Percentiles rank a stretch among this genome's conserved stretches.
phyloP scores from a whole-genome alignment of 1,140 invertebrate genomes.

The Drosophila oshimai region DNA sequence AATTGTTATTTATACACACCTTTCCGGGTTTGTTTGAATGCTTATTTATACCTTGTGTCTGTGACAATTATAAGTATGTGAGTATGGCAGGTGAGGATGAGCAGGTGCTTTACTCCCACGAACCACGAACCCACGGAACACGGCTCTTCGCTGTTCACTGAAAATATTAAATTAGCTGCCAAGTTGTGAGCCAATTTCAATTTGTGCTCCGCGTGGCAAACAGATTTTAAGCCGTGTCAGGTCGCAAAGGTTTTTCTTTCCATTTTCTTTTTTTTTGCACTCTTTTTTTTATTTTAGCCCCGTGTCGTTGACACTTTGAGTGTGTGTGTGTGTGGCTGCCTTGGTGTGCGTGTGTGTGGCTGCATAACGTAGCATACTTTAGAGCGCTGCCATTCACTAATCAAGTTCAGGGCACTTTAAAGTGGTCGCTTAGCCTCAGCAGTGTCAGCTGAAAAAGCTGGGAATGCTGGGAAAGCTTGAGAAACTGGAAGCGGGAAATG shows the following conservation, averaged over 20 bases:
- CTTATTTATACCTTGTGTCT: constrained; percentile 20
- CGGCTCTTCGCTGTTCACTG: neutral
- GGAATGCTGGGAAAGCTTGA: too few species aligned
- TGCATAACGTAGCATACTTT: constrained; percentile 66
- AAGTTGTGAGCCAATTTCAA: constrained; percentile 71
- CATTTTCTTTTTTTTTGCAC: neutral
- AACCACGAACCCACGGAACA: neutral
- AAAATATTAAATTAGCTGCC: constrained; percentile 71
- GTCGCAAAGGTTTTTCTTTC: constrained; percentile 1
- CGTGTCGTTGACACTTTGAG: constrained; percentile 69
- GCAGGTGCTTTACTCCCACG: neutral
- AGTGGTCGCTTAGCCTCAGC: constrained; percentile 38
- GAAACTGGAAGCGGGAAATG: neutral
- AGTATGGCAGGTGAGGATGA: neutral
- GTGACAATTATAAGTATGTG: constrained; percentile 41
- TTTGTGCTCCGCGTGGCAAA: constrained; percentile 42
- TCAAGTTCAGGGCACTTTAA: constrained; percentile 78
- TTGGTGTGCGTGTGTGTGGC: constrained; percentile 11
- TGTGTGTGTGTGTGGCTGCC: constrained; percentile 1
- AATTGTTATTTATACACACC: neutral
- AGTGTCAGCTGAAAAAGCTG: neutral
- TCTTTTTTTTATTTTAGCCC: neutral
- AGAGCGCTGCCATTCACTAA: constrained; percentile 71
- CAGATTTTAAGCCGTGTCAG: constrained; percentile 40
- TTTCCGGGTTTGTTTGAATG: constrained; percentile 19